phyloP scores from a whole-genome alignment of 1,140 invertebrate genomes.

The Cyclargus thomasi region DNA sequence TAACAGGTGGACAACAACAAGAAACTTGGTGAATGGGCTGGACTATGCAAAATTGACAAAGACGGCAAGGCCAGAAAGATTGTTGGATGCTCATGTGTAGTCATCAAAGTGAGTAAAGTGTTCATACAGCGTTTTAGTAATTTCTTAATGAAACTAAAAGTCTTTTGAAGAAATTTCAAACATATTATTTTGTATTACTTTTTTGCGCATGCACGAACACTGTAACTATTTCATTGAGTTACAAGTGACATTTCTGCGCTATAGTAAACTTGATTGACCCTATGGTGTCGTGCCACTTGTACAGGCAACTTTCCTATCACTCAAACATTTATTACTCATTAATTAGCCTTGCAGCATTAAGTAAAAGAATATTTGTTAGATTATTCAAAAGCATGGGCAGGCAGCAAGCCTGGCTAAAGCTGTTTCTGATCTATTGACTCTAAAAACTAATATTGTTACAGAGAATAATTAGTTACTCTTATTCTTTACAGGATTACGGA shows the following conservation, averaged over 20 bases:
- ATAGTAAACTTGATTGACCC: constrained; percentile 51
- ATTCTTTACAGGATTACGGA: constrained; percentile 89
- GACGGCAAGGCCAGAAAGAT: constrained; percentile 99
- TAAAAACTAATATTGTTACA: neutral
- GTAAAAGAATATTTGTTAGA: too few relatives aligned
- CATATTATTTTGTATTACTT: too few relatives aligned
- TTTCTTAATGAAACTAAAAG: too few relatives aligned
- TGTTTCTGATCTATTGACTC: neutral
- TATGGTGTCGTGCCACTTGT: constrained; percentile 56
- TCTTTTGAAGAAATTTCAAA: too few relatives aligned
- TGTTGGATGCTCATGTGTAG: constrained; percentile 98
- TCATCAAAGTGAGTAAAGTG: constrained; percentile 91
- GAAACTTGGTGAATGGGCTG: constrained; percentile 99
- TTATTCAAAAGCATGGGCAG: too few relatives aligned
- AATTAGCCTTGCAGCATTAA: too few relatives aligned
- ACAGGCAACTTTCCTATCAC: constrained; percentile 63
- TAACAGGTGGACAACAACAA: constrained; percentile 95
- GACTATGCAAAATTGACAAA: constrained; percentile 99
- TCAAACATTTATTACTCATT: constrained; percentile 38
- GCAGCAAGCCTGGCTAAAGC: too few relatives aligned
- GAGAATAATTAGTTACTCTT: neutral
- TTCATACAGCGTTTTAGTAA: too few relatives aligned
- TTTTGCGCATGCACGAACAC: constrained; percentile 62
- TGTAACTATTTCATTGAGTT: constrained; percentile 29
- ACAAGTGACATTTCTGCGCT: constrained; percentile 46